Conservation (phyloP, 2,888 invertebrate species). For the Platycheirus albimanus region DNA sequence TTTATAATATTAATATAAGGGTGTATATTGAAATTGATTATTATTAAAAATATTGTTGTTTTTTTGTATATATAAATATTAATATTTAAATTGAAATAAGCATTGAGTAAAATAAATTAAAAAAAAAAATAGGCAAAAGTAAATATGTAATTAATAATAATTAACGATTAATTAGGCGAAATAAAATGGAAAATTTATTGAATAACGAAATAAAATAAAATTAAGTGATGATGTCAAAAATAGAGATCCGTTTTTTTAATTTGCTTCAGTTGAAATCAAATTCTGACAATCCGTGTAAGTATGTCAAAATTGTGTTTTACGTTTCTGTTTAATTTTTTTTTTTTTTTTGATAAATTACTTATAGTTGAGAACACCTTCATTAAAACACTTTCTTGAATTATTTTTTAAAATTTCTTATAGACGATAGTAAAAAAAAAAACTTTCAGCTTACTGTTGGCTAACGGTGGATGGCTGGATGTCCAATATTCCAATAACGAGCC, state of each 20-base stretch:
- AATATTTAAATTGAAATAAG: constrained; percentile 27
- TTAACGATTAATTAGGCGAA: constrained; percentile 5
- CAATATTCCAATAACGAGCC: no score
- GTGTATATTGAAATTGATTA: constrained; percentile 42
- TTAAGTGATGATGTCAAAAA: constrained; percentile 57
- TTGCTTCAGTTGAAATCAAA: no score
- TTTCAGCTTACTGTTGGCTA: no score
- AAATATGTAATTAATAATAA: constrained; percentile 60
- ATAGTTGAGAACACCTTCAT: no score
- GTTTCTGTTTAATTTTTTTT: no score
- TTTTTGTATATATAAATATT: constrained; percentile 61
- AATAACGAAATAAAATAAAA: constrained; percentile 57
- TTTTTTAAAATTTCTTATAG: no score
- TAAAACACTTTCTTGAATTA: no score
- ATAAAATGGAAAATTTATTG: constrained; percentile 41
- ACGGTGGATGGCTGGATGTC: no score
- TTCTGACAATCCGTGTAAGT: no score
- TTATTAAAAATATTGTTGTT: constrained; percentile 59
- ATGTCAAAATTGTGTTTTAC: no score
- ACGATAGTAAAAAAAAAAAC: no score
- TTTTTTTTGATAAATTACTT: no score
- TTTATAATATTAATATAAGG: constrained; percentile 38
- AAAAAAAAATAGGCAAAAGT: constrained; percentile 46
- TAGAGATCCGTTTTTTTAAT: neutral
- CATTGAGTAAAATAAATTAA: constrained; percentile 6